phyloP scores from a whole-genome alignment of 2,797 vertebrate species.

The Fringilla coelebs region DNA sequence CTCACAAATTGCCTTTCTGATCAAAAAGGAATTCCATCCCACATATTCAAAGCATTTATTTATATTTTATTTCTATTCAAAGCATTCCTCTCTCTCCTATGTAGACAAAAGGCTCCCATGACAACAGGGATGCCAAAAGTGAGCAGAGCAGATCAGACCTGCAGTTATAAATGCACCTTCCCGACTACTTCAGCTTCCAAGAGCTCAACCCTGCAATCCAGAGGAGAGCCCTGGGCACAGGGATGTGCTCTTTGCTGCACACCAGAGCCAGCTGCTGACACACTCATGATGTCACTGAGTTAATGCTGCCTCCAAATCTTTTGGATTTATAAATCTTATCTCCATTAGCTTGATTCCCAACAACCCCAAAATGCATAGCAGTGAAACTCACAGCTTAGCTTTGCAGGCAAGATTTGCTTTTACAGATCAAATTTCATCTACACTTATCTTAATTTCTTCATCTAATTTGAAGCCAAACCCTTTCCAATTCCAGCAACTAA shows the following conservation, averaged over 20 bases:
- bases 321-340: not conserved
- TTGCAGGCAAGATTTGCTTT: not conserved
- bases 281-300: rapidly evolving
- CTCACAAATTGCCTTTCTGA: not conserved
- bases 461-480: not conserved
- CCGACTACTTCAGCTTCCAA: not conserved
- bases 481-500: not conserved
- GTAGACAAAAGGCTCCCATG: not conserved
- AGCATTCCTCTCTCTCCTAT: not conserved
- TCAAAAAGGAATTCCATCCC: not conserved
- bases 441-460: not conserved
- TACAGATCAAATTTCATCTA: not conserved
- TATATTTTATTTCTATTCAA: not conserved
- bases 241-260: not conserved
- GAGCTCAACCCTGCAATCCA: not conserved
- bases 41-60: not conserved
- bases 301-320: not conserved
- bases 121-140: not conserved
- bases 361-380: not conserved
- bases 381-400: not conserved
- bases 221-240: rapidly evolving
- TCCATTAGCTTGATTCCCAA: not conserved
- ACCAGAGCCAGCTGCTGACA: rapidly evolving
- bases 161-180: not conserved
- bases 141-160: not conserved